Percentiles rank a stretch among this genome's conserved stretches.
phyloP scores from a whole-genome alignment of 2,888 invertebrate genomes.

The Epiblema foenella region DNA sequence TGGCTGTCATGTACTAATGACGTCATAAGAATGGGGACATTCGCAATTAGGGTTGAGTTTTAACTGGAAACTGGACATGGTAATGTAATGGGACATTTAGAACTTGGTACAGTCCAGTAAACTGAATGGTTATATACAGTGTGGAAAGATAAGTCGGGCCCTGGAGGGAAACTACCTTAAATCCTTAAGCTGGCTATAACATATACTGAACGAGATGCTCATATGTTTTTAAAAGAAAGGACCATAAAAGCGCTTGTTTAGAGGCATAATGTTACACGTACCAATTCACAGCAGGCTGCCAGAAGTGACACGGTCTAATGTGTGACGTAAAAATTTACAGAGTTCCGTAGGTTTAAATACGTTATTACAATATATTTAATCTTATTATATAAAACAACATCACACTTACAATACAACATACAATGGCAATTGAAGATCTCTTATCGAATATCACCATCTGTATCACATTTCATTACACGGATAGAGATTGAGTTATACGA shows the following conservation, averaged over 20 bases:
- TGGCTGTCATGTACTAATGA: constrained; percentile 44
- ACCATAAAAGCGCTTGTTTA: constrained; percentile 1
- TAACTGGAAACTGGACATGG: constrained; percentile 23
- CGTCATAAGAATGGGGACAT: constrained; percentile 37
- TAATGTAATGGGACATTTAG: constrained; percentile 17
- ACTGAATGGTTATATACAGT: background rate
- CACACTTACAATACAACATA: too few species aligned
- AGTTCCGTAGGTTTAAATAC: background rate
- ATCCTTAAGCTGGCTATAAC: too few species aligned
- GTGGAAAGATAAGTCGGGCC: too few species aligned
- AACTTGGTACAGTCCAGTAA: background rate
- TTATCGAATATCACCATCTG: too few species aligned
- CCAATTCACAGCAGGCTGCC: constrained; percentile 9
- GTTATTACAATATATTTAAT: background rate
- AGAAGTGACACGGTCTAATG: constrained; percentile 17
- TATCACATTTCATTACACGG: too few species aligned
- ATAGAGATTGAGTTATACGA: too few species aligned
- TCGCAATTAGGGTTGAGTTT: constrained; percentile 35
- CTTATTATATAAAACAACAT: too few species aligned
- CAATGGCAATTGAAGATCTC: too few species aligned
- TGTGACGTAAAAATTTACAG: background rate
- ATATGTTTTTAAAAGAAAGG: constrained; percentile 13
- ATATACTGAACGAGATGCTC: background rate
- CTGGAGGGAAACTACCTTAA: too few species aligned
- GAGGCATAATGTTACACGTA: constrained; percentile 5